Evolutionary conservation across 1,140 invertebrate species (phyloP).

Genomic region (Adoxophyes honmai): DNA sequence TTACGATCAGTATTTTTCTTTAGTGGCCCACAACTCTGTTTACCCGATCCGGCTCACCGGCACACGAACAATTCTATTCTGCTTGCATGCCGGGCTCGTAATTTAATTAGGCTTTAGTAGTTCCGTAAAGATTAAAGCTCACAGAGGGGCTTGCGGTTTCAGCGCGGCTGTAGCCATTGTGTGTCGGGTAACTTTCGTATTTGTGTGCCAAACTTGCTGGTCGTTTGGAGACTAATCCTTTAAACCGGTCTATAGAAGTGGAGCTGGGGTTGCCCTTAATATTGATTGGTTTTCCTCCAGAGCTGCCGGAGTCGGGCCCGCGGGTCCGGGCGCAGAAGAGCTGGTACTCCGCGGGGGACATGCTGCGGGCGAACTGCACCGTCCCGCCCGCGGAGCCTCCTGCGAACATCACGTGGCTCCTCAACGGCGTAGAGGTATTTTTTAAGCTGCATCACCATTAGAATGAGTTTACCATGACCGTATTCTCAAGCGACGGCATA

Average conservation of each 20-base stretch:
- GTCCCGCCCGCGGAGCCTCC: slow-evolving; percentile 85
- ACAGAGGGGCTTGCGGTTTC: slow-evolving; percentile 18
- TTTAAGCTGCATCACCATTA: too few relatives aligned
- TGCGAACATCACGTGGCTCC: slow-evolving; percentile 88
- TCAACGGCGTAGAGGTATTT: slow-evolving; percentile 85
- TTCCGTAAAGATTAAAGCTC: slow-evolving; percentile 13
- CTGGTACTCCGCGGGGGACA: slow-evolving; percentile 85
- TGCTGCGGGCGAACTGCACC: slow-evolving; percentile 85
- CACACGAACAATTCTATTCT: slow-evolving; percentile 20
- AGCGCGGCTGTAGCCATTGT: slow-evolving; percentile 17
- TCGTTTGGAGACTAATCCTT: slow-evolving; percentile 14
- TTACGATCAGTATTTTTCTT: slow-evolving; percentile 36
- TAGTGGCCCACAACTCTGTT: slow-evolving; percentile 24
- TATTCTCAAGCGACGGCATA: too few relatives aligned
- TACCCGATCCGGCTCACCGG: slow-evolving; percentile 23
- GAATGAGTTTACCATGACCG: too few relatives aligned
- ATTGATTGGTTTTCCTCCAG: slow-evolving; percentile 56
- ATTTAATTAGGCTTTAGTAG: slow-evolving; percentile 25
- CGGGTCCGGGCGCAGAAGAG: slow-evolving; percentile 83
- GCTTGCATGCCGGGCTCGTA: slow-evolving; percentile 23
- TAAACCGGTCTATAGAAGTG: slow-evolving; percentile 15
- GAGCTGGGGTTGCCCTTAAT: background rate
- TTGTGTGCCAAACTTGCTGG: slow-evolving; percentile 9
- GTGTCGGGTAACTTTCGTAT: slow-evolving; percentile 12
- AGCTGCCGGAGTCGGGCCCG: slow-evolving; percentile 81